Evolutionary conservation across 2,888 invertebrate genomes (phyloP), one percentile per base, ranked within the genome.

Genomic region (Ophonus ardosiacus): DNA sequence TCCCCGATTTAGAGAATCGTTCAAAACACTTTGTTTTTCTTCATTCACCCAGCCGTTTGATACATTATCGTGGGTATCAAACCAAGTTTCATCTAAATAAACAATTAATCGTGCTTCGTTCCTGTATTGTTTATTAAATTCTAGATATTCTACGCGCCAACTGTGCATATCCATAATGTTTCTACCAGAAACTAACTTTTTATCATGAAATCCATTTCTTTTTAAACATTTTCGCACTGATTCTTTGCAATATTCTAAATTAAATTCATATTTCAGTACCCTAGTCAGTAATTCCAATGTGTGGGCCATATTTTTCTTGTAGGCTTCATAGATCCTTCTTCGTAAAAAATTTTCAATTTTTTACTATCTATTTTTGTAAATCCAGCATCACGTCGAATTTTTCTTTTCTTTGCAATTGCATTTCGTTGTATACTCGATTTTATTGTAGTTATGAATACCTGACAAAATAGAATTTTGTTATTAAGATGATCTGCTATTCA

Each of bases 51-150:
- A n/a, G n/a, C n/a, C n/a, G n/a, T 57, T 57, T 57, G 57, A 57
- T 57, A 57, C 57, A 4, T 7, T 13, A 57, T 57, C 57, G 13
- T 57, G 57, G 4, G 57, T 57, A 57, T 57, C 57, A 57, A 57
- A 57, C 57, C 57, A 57, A 57, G 57, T 57, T 13, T 57, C 57
- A 13, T 57, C 57, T 13, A 57, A 57, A 57, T 57, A 57, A 57
- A n/a, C n/a, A 57, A 57, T 57, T 7, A 57, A 13, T 7, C 57
- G 6, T 7, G 5, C 13, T 57, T 57, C 57, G 15, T 5, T 13
- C 13, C 15, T 15, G 13, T 7, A 57, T 57, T 57, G 5, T 57
- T 5, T 7, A n/a, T 7, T 13, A 7, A 57, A 15, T 7, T 57
- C 13, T 57, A 57, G 13, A 57, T 57, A 57, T 57, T 57, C 57